These are phyloP conservation scores for Fragum sueziense DNA, from an alignment of 2,888 invertebrate species.

Conservation along the genomic window DNA sequence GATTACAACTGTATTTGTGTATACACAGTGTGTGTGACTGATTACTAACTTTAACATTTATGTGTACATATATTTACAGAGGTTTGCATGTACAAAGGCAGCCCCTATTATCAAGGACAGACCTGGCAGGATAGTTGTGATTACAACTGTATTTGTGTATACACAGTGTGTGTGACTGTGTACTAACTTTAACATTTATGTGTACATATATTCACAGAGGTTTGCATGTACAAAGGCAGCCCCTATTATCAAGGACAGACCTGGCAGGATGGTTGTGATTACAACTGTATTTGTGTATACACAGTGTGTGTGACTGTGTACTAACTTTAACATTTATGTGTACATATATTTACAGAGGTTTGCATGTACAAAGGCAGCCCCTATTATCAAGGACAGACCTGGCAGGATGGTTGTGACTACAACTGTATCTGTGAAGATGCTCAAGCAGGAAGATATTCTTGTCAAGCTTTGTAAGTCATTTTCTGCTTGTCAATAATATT, in stretches of 20 bases:
- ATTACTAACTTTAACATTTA: no score
- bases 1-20: constrained; percentile 64
- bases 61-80: no score
- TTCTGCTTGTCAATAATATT: no score
- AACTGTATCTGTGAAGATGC: constrained; percentile 67
- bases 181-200: neutral
- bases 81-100: constrained; percentile 65
- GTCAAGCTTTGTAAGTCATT: constrained; percentile 59
- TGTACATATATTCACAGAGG: constrained; percentile 60
- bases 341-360: constrained; percentile 56
- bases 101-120: constrained; percentile 68
- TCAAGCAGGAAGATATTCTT: constrained; percentile 62
- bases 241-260: constrained; percentile 69
- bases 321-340: neutral
- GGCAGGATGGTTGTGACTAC: constrained; percentile 69
- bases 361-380: constrained; percentile 65
- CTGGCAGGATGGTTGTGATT: constrained; percentile 70
- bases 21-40: no score
- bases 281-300: constrained; percentile 64
- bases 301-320: constrained; percentile 9
- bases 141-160: constrained; percentile 62
- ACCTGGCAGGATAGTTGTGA: constrained; percentile 71
- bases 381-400: constrained; percentile 70
- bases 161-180: constrained; percentile 37
- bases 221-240: constrained; percentile 64